Conservation (phyloP, 2,888 invertebrate species). For the Caenorhabditis becei region DNA sequence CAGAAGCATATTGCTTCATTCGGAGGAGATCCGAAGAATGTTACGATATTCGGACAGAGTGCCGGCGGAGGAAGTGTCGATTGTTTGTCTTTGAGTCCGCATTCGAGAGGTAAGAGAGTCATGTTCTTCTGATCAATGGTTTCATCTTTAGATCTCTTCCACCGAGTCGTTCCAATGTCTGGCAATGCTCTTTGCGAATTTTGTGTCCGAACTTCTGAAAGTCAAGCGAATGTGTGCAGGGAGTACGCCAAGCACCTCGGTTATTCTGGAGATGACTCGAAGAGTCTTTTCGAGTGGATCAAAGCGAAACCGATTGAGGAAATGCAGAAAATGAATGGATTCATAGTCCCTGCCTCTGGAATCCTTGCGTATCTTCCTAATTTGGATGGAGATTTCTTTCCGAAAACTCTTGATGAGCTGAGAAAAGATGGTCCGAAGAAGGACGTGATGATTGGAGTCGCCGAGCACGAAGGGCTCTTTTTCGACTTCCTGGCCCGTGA, state of each 20-base stretch:
- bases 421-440: constrained; percentile 52
- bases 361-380: constrained; percentile 64
- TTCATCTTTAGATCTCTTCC: constrained; percentile 48
- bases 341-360: constrained; percentile 31
- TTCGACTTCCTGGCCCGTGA: constrained; percentile 6
- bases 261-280: constrained; percentile 39
- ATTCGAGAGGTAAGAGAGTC: constrained; percentile 48
- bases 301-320: constrained; percentile 39
- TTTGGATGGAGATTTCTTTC: constrained; percentile 61
- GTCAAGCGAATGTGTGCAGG: constrained; percentile 35
- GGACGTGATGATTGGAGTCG: constrained; percentile 32
- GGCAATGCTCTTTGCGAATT: constrained; percentile 66
- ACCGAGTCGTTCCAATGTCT: constrained; percentile 48
- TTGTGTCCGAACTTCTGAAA: constrained; percentile 39
- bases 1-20: constrained; percentile 75
- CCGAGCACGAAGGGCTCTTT: constrained; percentile 47
- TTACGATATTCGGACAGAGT: constrained; percentile 79
- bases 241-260: constrained; percentile 63
- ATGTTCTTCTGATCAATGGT: not conserved
- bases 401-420: constrained; percentile 47
- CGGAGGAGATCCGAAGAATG: constrained; percentile 77
- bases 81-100: constrained; percentile 67
- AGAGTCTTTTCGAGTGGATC: constrained; percentile 53
- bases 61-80: constrained; percentile 74
- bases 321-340: constrained; percentile 34